Evolutionary conservation across 1,140 invertebrate species (phyloP), one percentile per base, ranked within the genome.

Genomic region (Drosophila prosaltans): DNA sequence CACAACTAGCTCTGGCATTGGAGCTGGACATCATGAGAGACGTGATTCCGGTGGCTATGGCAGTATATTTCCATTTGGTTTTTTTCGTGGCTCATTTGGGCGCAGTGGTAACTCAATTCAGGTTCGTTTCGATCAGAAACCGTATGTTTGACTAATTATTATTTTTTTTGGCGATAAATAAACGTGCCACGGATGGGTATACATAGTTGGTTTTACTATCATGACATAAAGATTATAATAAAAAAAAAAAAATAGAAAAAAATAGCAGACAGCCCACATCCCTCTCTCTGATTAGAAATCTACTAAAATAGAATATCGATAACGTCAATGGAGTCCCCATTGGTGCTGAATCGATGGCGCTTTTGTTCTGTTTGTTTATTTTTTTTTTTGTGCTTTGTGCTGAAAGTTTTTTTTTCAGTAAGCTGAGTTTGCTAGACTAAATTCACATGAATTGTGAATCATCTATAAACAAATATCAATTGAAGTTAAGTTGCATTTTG

Each of bases 61-160:
- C 24, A 92, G 91, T 72, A 83, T 92, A 57, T 92, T 92, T 69
- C 88, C 91, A 36, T 92, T 91, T 60, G 90, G 91, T 2, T 78
- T 91, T 11, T 71, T 91, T 40, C 81, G 85, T 54, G 61, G 73
- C 43, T 92, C 91, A 54, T 91, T 92, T 36, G 80, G 81, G 8
- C 91, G 83, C n/a, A 64, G 69, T 64, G 78, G 75, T 21, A 91
- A 64, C 69, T 71, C 91, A 0, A 67, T 78, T 8, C 91, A 91
- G 91, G 91, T 92, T 72, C 54, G 80, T 80, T 59, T 61, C 69
- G 57, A 58, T 51, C 7, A 21, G 8, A 51, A 51, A 51, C 69
- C 81, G 77, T 81, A 78, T 85, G 74, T 60, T 72, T 36, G 32
- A 7, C 32, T 36, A 7, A 4, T 36, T 36, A 4, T 36, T 36